Percentiles rank a stretch among this genome's conserved stretches.
These are phyloP conservation scores for Pelosia muscerda DNA, from an alignment of 2,888 invertebrate genomes.

Conservation along the genomic window DNA sequence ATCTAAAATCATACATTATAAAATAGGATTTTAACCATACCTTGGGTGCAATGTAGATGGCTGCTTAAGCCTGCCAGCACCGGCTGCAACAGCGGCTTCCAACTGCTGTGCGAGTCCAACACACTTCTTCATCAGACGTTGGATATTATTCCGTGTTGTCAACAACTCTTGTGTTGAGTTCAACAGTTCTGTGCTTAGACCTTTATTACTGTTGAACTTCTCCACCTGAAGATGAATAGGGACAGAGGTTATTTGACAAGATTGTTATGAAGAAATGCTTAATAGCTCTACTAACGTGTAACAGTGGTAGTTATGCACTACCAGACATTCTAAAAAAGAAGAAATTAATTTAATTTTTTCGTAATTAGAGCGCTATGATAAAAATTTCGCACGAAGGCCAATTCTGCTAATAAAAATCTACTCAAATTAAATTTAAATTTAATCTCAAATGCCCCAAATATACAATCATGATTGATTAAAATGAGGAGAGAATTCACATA, in stretches of 20 bases:
- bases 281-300: too few relatives aligned
- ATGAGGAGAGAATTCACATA: too few relatives aligned
- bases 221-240: slow-evolving; percentile 78
- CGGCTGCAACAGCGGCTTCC: slow-evolving; percentile 92
- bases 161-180: slow-evolving; percentile 92
- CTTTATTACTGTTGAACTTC: slow-evolving; percentile 90
- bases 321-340: background rate
- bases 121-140: slow-evolving; percentile 94
- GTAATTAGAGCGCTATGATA: too few relatives aligned
- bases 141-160: slow-evolving; percentile 91
- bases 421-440: too few relatives aligned
- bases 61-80: slow-evolving; percentile 91
- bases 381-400: too few relatives aligned
- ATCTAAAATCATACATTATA: too few relatives aligned
- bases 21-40: too few relatives aligned
- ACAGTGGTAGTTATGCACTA: too few relatives aligned
- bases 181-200: slow-evolving; percentile 91
- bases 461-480: too few relatives aligned
- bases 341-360: too few relatives aligned
- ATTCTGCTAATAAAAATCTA: too few relatives aligned
- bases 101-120: slow-evolving; percentile 92
- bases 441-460: too few relatives aligned
- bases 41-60: slow-evolving; percentile 89
- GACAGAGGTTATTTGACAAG: background rate
- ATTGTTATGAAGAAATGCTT: background rate